Percentiles rank a stretch among this genome's conserved stretches.
These are phyloP conservation scores for Aleiodes testaceus DNA, from an alignment of 2,888 invertebrate genomes.

Conservation along the genomic window DNA sequence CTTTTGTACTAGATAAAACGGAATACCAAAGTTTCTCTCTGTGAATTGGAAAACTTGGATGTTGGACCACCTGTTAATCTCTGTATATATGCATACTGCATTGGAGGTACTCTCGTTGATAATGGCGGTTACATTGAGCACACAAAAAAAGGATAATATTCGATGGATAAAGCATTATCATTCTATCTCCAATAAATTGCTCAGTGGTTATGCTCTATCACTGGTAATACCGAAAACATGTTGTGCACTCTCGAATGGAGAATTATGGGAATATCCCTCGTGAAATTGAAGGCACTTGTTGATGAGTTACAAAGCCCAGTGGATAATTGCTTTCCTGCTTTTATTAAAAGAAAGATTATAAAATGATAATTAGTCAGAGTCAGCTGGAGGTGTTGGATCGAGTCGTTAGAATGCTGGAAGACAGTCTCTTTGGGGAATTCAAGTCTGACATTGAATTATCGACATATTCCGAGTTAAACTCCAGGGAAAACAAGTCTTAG, in stretches of 20 bases:
- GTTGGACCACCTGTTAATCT: constrained; percentile 43
- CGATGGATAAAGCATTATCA: constrained; percentile 1
- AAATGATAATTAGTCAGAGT: neutral
- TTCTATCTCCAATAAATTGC: constrained; percentile 7
- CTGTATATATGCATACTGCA: constrained; percentile 3
- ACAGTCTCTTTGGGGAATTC: constrained; percentile 10
- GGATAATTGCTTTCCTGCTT: too few species aligned
- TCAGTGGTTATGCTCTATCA: neutral
- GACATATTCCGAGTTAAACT: constrained; percentile 29
- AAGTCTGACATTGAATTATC: constrained; percentile 32
- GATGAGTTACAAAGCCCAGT: too few species aligned
- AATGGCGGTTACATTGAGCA: constrained; percentile 15
- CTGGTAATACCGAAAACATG: neutral
- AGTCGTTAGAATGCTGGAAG: constrained; percentile 19
- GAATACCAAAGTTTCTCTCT: neutral
- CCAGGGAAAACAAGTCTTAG: neutral
- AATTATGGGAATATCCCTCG: neutral
- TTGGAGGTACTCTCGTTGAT: constrained; percentile 14
- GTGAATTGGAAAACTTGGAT: neutral
- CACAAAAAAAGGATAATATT: constrained; percentile 1
- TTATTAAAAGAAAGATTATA: neutral
- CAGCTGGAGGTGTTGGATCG: neutral
- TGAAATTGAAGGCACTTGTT: too few species aligned
- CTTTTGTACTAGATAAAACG: neutral
- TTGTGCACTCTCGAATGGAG: neutral